These are phyloP conservation scores for Chloropsis cyanopogon DNA, from an alignment of 2,113 vertebrate genomes.

Conservation along the genomic window DNA sequence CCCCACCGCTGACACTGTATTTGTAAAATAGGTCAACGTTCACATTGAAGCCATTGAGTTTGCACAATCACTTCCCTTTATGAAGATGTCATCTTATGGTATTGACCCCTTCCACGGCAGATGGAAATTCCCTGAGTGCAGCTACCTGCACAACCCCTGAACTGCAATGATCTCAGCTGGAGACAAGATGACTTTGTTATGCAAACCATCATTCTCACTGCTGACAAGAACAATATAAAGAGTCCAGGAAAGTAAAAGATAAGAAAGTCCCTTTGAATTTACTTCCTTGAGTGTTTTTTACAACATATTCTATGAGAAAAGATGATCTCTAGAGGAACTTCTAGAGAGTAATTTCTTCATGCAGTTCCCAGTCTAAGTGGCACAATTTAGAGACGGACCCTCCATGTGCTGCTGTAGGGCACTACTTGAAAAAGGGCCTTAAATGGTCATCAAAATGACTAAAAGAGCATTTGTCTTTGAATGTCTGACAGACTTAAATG, in stretches of 20 bases:
- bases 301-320: not conserved
- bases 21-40: conserved; percentile 21
- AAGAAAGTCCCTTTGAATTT: not conserved
- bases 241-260: not conserved
- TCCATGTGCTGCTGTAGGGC: not conserved
- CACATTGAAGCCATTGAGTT: not conserved
- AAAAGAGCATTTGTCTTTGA: not conserved
- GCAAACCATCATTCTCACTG: not conserved
- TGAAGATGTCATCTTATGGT: conserved; percentile 4
- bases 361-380: not conserved
- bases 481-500: not conserved
- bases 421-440: not conserved
- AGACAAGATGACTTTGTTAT: not conserved
- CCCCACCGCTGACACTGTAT: not conserved
- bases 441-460: not conserved
- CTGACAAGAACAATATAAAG: not conserved
- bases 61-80: conserved; percentile 46
- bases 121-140: not conserved
- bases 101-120: not conserved
- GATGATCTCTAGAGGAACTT: not conserved
- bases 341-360: not conserved
- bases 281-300: not conserved
- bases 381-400: not conserved
- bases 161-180: not conserved
- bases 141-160: not conserved